phyloP scores from a whole-genome alignment of 2,113 vertebrate genomes.

The Phalacrocorax carbo region DNA sequence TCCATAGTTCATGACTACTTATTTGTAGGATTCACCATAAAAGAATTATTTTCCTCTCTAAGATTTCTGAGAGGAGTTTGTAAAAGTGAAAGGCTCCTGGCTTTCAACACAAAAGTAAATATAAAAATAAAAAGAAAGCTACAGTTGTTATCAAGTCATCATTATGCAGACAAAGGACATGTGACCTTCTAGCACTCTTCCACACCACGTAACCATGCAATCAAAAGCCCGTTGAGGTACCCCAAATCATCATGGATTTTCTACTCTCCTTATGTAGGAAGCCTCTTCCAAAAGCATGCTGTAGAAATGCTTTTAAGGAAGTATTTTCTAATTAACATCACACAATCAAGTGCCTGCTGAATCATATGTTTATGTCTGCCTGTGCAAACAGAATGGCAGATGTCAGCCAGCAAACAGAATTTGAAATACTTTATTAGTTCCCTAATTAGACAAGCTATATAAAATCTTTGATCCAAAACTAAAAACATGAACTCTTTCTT shows the following conservation, averaged over 20 bases:
- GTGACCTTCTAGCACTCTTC: not conserved
- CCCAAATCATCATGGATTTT: conserved; percentile 48
- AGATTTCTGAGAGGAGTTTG: not conserved
- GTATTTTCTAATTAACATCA: conserved; percentile 41
- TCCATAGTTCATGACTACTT: not conserved
- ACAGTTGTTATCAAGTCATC: not conserved
- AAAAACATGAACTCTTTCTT: not conserved
- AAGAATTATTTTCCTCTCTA: not conserved
- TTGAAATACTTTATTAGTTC: conserved; percentile 24
- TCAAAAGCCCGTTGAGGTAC: not conserved
- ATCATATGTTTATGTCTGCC: conserved; percentile 23
- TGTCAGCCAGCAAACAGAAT: conserved; percentile 25
- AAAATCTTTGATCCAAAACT: not conserved
- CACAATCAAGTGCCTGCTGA: conserved; percentile 31
- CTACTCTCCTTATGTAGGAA: not conserved
- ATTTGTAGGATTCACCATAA: not conserved
- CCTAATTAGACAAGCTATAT: not conserved
- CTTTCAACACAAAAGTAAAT: not conserved
- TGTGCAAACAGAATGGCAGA: not conserved
- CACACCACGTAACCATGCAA: not conserved
- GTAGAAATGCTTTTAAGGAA: conserved; percentile 29
- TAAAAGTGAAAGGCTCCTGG: not conserved
- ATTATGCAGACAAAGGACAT: not conserved
- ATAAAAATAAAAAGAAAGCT: not conserved
- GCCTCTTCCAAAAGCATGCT: not conserved